Evolutionary conservation across 2,797 vertebrate genomes (phyloP).

Genomic region (Heliangelus exortis): DNA sequence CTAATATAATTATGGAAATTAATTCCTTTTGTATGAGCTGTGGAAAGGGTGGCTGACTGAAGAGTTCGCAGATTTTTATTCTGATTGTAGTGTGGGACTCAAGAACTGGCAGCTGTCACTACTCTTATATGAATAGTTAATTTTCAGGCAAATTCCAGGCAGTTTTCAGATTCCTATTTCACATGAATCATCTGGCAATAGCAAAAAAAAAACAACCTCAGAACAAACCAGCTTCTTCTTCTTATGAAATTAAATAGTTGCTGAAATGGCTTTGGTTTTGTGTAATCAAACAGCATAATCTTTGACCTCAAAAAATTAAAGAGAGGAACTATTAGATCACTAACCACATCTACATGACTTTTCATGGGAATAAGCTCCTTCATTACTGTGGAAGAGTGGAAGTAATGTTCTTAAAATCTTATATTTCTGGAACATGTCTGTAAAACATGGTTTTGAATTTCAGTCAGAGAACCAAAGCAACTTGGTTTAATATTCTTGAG

Average conservation of each 20-base stretch:
- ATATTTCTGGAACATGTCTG: background rate
- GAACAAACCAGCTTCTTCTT: background rate
- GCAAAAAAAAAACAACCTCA: background rate
- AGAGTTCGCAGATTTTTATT: background rate
- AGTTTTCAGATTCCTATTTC: background rate
- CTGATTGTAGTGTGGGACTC: background rate
- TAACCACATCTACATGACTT: background rate
- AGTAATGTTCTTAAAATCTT: background rate
- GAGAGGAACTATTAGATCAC: background rate
- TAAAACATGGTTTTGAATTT: background rate
- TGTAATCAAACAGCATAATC: background rate
- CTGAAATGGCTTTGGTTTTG: background rate
- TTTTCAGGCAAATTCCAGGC: slow-evolving; percentile 8
- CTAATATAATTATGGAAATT: background rate
- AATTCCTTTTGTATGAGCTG: background rate
- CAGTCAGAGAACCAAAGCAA: background rate
- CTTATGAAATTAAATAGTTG: background rate
- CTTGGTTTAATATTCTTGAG: background rate
- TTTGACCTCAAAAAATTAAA: background rate
- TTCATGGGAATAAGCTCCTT: background rate
- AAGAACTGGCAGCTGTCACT: background rate
- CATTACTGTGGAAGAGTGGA: background rate
- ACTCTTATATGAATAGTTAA: background rate
- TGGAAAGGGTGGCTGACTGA: background rate
- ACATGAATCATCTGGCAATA: background rate